Evolutionary conservation across 2,888 invertebrate genomes (phyloP), one percentile per base, ranked within the genome.

Genomic region (Nasonia oneida): DNA sequence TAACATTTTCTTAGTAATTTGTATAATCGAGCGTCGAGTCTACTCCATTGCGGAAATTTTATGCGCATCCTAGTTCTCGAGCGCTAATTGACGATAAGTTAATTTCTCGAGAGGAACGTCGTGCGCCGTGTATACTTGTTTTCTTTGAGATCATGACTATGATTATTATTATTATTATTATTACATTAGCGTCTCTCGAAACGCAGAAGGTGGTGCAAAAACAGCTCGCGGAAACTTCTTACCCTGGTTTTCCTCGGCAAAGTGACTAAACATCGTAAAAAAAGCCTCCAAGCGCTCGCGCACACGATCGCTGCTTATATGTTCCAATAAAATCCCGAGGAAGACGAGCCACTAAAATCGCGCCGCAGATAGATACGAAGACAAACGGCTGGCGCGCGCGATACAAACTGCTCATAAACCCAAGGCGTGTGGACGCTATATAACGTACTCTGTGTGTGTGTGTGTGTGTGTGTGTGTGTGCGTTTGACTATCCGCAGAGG

Each of bases 351-450:
- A 15, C 67, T 57, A 57, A 57, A 57, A 57, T 57, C n/a, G 57
- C 14, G 10, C 61, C 10, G n/a, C 67, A 23, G 10, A n/a, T 29
- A 29, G 67, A 64, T 67, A 67, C 67, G 67, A 33, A 33, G 67
- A 67, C 67, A 67, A 67, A 67, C 67, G 29, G 33, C 29, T 61
- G 67, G 29, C 12, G n/a, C 29, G n/a, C 29, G 67, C 29, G 29
- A 64, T 64, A 67, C 29, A 29, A 29, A 67, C 67, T 67, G 67
- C 67, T 67, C 67, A 67, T 67, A 67, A 33, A 67, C 14, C 8
- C 67, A 29, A 67, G 67, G 67, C 67, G 14, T 61, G 23, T 61
- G n/a, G 57, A 61, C n/a, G 57, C n/a, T n/a, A 2, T 61, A 61
- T 61, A 47, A 15, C 15, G 67, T 3, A 14, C 61, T 37, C 3